Percentiles rank a stretch among this genome's conserved stretches.
Conservation (phyloP, 1,140 invertebrate genomes). For the Cotesia glomerata region DNA sequence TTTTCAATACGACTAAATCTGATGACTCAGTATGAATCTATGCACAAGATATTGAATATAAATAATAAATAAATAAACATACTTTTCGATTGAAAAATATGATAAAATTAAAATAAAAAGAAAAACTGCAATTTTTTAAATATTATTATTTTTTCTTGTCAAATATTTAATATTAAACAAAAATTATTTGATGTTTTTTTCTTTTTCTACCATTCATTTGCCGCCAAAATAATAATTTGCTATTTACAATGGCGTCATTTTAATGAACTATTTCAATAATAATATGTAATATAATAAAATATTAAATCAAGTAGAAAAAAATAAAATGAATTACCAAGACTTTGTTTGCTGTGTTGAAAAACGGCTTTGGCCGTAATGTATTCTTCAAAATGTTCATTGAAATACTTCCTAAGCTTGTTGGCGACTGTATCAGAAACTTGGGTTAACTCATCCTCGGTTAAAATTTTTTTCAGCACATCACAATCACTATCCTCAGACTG, state of each 20-base stretch:
- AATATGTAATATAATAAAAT: background rate
- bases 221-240: background rate
- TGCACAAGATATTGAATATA: no score
- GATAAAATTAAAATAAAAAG: no score
- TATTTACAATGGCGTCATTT: slow-evolving; percentile 20
- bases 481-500: slow-evolving; percentile 48
- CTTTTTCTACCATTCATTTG: no score
- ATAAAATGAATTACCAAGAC: slow-evolving; percentile 63
- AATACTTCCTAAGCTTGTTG: slow-evolving; percentile 69
- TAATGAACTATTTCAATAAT: slow-evolving; percentile 7
- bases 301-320: background rate
- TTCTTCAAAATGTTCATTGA: slow-evolving; percentile 72
- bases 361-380: slow-evolving; percentile 74
- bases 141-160: no score
- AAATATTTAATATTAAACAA: no score
- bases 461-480: slow-evolving; percentile 46
- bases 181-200: no score
- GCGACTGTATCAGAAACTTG: slow-evolving; percentile 58
- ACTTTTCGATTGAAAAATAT: no score
- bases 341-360: slow-evolving; percentile 68
- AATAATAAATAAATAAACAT: no score
- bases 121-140: no score
- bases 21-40: no score
- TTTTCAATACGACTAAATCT: no score
- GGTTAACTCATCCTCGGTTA: slow-evolving; percentile 60